A percentile compares a stretch with the other conserved stretches of the same genome.
Evolutionary conservation across 2,797 vertebrate genomes (phyloP).

Genomic region (Leontopithecus rosalia): DNA sequence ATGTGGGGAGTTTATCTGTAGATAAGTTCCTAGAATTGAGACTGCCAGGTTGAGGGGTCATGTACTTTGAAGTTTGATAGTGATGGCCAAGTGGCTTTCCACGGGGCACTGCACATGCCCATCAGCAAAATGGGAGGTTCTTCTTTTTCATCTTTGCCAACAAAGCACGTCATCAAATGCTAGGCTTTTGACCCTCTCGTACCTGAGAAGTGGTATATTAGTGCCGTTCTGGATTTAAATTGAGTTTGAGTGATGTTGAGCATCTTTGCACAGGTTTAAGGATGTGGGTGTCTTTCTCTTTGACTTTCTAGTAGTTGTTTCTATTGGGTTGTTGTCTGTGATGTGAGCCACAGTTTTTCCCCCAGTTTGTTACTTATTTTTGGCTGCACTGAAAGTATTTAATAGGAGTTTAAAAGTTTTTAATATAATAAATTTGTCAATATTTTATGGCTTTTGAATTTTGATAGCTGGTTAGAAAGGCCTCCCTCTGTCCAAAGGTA

Average conservation of each 20-base stretch:
- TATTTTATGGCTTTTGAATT: neutral
- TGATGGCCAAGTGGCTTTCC: neutral
- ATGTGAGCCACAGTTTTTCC: neutral
- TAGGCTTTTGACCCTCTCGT: neutral
- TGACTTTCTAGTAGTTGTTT: neutral
- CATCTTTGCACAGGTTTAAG: neutral
- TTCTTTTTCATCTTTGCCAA: neutral
- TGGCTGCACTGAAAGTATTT: neutral
- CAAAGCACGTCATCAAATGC: neutral
- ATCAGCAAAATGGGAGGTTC: neutral
- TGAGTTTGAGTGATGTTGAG: neutral
- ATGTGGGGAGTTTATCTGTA: neutral
- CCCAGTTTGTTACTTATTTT: neutral
- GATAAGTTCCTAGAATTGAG: neutral
- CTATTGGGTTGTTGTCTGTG: neutral
- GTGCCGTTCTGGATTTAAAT: neutral
- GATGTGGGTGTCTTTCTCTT: neutral
- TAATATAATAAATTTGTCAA: neutral
- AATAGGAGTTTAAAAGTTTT: neutral
- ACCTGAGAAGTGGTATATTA: neutral
- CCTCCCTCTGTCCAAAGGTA: neutral
- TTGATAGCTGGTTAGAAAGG: neutral
- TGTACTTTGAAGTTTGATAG: neutral
- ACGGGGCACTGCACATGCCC: rapidly evolving
- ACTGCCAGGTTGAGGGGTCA: neutral